phyloP scores from a whole-genome alignment of 2,797 vertebrate species.

The Poecile montanus region DNA sequence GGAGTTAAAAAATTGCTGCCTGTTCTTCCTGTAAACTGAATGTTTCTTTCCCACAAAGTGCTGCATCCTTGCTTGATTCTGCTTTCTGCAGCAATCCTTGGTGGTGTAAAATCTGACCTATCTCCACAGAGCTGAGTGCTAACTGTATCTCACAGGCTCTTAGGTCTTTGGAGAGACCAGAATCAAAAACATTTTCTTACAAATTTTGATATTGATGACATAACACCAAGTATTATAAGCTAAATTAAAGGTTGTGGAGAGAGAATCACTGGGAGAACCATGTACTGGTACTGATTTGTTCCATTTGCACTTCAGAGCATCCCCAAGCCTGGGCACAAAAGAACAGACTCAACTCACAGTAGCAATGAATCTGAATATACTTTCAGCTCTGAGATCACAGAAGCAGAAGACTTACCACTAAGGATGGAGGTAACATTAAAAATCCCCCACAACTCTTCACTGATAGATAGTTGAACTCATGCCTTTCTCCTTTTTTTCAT shows the following conservation, averaged over 20 bases:
- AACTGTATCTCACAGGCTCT: neutral
- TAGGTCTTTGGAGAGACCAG: neutral
- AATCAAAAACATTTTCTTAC: neutral
- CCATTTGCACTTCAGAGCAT: constrained; percentile 77
- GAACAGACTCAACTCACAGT: constrained; percentile 97
- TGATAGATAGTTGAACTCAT: neutral
- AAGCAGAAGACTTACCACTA: constrained; percentile 87
- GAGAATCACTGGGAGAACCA: neutral
- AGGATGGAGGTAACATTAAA: constrained; percentile 82
- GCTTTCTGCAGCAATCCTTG: neutral
- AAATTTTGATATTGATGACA: neutral
- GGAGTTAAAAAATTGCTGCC: neutral
- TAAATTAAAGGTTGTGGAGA: neutral
- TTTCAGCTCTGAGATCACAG: constrained; percentile 92
- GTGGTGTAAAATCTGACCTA: neutral
- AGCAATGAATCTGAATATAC: constrained; percentile 99
- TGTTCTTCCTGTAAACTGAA: neutral
- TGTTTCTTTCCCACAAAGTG: neutral
- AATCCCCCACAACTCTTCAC: neutral
- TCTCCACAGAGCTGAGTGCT: neutral
- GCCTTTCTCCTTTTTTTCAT: neutral
- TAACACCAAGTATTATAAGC: neutral
- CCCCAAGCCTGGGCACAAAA: constrained; percentile 92
- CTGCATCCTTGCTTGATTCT: neutral
- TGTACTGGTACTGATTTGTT: neutral